Evolutionary conservation across 2,113 vertebrate species (phyloP).

Genomic region (Callithrix jacchus): DNA sequence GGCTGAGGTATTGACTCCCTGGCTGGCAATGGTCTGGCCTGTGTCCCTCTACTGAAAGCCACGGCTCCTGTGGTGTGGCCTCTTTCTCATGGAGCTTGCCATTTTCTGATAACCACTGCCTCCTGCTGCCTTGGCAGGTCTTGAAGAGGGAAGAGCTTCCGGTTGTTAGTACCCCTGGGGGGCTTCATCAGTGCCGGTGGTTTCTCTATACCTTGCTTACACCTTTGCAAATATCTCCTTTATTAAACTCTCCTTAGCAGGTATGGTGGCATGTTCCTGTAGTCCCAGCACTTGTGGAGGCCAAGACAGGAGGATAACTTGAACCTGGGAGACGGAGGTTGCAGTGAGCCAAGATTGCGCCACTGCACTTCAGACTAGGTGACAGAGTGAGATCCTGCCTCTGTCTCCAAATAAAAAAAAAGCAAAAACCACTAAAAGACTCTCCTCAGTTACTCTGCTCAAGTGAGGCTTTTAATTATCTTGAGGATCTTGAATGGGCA

Average conservation of each 20-base stretch:
- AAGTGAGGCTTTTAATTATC: background rate
- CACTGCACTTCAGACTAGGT: too few species aligned
- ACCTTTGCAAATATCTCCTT: background rate
- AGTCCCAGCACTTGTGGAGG: too few species aligned
- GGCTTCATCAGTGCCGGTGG: background rate
- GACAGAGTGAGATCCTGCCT: too few species aligned
- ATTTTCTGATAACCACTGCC: background rate
- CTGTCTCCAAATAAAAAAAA: too few species aligned
- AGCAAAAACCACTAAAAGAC: background rate
- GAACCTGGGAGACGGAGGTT: too few species aligned
- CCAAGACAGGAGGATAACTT: too few species aligned
- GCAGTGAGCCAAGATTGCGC: too few species aligned
- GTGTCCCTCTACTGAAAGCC: background rate
- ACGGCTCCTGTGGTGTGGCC: background rate
- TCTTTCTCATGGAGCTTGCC: background rate
- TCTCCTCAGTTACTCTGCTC: background rate
- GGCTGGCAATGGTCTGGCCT: accelerated
- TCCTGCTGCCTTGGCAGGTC: background rate
- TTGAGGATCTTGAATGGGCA: background rate
- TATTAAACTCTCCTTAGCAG: background rate
- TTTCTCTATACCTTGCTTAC: background rate
- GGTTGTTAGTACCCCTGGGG: too few species aligned
- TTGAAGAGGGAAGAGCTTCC: background rate
- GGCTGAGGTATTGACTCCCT: background rate
- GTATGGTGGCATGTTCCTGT: too few species aligned